These are phyloP conservation scores for Scomber colias DNA, from an alignment of 2,113 vertebrate genomes.

Conservation along the genomic window DNA sequence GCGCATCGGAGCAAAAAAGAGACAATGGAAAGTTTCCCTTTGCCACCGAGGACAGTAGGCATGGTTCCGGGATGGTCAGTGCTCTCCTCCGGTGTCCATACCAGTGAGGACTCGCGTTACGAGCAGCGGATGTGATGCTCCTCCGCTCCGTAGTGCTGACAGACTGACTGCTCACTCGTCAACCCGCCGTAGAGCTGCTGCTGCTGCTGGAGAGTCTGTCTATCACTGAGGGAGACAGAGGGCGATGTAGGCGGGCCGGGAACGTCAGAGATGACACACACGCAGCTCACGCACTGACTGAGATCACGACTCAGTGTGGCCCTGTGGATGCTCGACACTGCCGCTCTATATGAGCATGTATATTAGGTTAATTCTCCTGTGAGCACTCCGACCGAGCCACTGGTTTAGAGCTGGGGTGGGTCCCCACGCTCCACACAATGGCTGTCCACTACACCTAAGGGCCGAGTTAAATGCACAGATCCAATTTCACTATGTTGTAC, in stretches of 20 bases:
- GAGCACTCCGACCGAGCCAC: too few species aligned
- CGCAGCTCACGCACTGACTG: conserved; percentile 31
- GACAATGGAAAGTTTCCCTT: conserved; percentile 81
- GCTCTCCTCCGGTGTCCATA: conserved; percentile 78
- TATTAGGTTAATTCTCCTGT: too few species aligned
- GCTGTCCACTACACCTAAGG: too few species aligned
- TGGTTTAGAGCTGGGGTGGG: too few species aligned
- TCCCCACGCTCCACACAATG: too few species aligned
- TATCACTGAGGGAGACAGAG: conserved; percentile 48
- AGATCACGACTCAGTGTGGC: conserved; percentile 67
- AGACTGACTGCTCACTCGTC: conserved; percentile 5
- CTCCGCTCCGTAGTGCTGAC: conserved; percentile 7
- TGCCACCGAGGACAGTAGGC: conserved; percentile 78
- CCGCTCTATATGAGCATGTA: too few species aligned
- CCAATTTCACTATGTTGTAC: too few species aligned
- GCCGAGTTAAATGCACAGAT: too few species aligned
- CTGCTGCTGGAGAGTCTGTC: conserved; percentile 38
- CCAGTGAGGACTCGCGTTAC: conserved; percentile 48
- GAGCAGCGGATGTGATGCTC: conserved; percentile 21
- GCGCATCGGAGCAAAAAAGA: conserved; percentile 79
- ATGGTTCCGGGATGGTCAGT: conserved; percentile 80
- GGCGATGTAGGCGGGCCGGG: conserved; percentile 59
- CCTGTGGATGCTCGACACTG: conserved; percentile 3
- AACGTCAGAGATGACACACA: conserved; percentile 77
- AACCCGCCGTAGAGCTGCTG: conserved; percentile 39